Conservation (phyloP, 2,113 vertebrate species). For the Colistium nudipinnis region DNA sequence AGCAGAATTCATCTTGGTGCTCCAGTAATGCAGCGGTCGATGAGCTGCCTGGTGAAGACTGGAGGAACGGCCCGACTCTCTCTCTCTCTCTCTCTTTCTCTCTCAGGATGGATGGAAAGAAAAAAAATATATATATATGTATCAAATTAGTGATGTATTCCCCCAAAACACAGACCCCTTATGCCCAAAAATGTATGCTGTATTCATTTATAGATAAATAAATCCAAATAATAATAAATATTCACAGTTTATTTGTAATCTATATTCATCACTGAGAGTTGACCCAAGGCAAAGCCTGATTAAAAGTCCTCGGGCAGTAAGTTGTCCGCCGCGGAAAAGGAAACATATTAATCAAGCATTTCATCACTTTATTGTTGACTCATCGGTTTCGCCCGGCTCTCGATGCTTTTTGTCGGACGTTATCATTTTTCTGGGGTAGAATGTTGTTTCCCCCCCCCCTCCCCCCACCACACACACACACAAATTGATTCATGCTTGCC, state of each 20-base stretch:
- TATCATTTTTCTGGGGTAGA: constrained; percentile 1
- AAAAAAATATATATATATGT: no score
- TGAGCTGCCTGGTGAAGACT: constrained; percentile 31
- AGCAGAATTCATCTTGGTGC: constrained; percentile 49
- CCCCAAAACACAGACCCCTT: no score
- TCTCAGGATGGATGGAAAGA: no score
- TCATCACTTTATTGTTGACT: not conserved
- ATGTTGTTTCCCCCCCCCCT: no score
- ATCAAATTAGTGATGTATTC: no score
- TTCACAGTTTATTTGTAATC: not conserved
- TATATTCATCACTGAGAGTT: not conserved
- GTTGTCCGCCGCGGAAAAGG: not conserved
- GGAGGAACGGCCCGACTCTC: constrained; percentile 9
- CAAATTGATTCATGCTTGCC: constrained; percentile 24
- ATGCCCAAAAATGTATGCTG: no score
- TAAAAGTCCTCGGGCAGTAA: not conserved
- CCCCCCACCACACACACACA: no score
- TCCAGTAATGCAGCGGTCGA: constrained; percentile 29
- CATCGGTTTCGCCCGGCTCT: not conserved
- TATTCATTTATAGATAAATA: no score
- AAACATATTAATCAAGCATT: not conserved
- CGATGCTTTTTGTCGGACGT: constrained; percentile 8
- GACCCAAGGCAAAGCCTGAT: not conserved
- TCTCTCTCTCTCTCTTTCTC: no score
- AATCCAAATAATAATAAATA: no score